These are phyloP conservation scores for Galago senegalensis DNA, from an alignment of 2,797 vertebrate genomes.

Conservation along the genomic window DNA sequence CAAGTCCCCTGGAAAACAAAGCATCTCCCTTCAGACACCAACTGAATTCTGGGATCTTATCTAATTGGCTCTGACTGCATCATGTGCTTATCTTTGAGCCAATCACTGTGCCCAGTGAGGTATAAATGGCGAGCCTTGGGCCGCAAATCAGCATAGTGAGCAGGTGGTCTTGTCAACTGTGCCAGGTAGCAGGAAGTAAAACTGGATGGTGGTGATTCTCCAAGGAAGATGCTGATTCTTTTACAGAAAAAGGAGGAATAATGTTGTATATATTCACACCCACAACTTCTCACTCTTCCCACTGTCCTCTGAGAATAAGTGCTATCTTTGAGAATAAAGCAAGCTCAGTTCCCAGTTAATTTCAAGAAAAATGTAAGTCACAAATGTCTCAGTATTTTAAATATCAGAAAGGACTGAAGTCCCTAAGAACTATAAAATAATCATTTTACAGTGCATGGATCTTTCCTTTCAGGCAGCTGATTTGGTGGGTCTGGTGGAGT, in stretches of 20 bases:
- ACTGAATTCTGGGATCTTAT: neutral
- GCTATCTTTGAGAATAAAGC: neutral
- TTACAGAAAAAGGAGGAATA: neutral
- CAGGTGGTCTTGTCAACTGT: neutral
- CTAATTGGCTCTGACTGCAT: neutral
- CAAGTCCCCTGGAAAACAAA: neutral
- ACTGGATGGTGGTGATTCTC: neutral
- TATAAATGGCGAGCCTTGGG: neutral
- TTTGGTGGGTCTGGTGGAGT: neutral
- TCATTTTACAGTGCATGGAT: neutral
- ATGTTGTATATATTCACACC: neutral
- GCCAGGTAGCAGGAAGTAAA: neutral
- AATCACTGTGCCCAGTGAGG: neutral
- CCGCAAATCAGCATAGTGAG: too few species aligned
- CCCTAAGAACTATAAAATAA: neutral
- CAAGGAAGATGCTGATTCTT: neutral
- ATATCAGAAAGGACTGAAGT: neutral
- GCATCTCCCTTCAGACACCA: neutral
- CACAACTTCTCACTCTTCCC: neutral
- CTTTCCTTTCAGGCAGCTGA: neutral
- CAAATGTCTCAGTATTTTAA: neutral
- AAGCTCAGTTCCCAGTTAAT: neutral
- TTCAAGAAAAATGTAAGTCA: constrained; percentile 4
- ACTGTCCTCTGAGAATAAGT: neutral
- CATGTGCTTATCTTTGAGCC: neutral